Conservation (phyloP, 2,113 vertebrate species). For the Corythornis vintsioides region DNA sequence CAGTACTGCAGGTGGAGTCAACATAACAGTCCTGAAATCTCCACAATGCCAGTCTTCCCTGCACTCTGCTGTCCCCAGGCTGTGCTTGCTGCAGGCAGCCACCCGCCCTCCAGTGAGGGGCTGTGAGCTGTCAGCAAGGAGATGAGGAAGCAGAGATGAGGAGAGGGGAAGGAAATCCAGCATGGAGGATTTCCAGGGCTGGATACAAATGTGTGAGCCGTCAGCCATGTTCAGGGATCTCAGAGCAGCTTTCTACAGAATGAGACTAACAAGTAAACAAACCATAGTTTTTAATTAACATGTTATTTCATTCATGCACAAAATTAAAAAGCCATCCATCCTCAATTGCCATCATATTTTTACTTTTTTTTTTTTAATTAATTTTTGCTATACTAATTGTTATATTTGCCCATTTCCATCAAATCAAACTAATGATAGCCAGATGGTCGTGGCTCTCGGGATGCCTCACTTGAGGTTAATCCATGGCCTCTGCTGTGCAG, state of each 20-base stretch:
- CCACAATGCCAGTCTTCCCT: neutral
- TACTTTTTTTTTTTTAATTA: slow-evolving; percentile 21
- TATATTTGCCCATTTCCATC: slow-evolving; percentile 64
- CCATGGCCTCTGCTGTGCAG: neutral
- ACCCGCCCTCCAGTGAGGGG: neutral
- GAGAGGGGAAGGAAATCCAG: neutral
- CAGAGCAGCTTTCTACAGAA: neutral
- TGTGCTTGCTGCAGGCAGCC: neutral
- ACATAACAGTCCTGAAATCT: neutral
- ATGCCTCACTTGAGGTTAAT: slow-evolving; percentile 51
- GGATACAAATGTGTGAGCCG: neutral
- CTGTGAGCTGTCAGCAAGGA: neutral
- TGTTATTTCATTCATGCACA: neutral
- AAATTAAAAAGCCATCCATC: slow-evolving; percentile 43
- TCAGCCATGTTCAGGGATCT: neutral
- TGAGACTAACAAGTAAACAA: neutral
- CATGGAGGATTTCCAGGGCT: neutral
- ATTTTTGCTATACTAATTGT: slow-evolving; percentile 54
- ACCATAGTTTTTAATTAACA: slow-evolving; percentile 58
- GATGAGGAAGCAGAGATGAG: neutral
- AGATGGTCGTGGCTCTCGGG: slow-evolving; percentile 49
- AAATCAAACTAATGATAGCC: slow-evolving; percentile 54
- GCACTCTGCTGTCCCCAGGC: neutral
- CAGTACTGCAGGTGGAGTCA: neutral
- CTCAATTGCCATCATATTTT: neutral